phyloP scores from a whole-genome alignment of 2,888 invertebrate genomes.

The Thymelicus sylvestris region DNA sequence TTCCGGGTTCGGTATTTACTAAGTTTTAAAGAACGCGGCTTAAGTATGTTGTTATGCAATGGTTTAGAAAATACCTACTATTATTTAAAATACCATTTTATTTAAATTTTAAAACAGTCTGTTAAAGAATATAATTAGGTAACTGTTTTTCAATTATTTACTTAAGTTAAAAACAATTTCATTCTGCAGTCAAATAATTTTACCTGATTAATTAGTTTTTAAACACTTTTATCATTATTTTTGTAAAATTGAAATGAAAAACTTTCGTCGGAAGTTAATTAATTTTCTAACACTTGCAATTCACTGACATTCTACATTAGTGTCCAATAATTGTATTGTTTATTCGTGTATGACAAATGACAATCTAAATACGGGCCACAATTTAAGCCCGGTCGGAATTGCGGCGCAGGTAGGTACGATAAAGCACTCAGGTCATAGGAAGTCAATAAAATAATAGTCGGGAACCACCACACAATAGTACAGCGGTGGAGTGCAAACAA shows the following conservation, averaged over 20 bases:
- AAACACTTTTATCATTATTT: background rate
- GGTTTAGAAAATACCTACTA: no score
- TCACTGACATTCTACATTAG: background rate
- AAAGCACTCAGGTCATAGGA: conserved; percentile 50
- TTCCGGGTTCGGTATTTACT: conserved; percentile 8
- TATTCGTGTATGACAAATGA: conserved; percentile 27
- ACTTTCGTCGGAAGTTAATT: background rate
- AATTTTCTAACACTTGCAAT: background rate
- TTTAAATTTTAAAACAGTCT: no score
- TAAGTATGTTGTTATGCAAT: no score
- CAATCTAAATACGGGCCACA: conserved; percentile 26
- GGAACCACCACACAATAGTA: conserved; percentile 56
- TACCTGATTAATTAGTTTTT: no score
- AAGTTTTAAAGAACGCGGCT: no score
- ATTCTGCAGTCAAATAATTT: no score
- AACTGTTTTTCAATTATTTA: no score
- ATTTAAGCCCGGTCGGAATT: conserved; percentile 32
- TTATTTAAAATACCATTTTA: no score
- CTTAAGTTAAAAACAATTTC: no score
- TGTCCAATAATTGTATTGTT: conserved; percentile 5
- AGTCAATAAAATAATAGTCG: conserved; percentile 71
- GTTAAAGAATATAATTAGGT: no score
- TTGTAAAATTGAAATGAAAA: background rate
- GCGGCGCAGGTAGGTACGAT: conserved; percentile 33
- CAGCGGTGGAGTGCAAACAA: conserved; percentile 60